Evolutionary conservation across 2,888 invertebrate species (phyloP).

Genomic region (Tenthredo scrophulariae): DNA sequence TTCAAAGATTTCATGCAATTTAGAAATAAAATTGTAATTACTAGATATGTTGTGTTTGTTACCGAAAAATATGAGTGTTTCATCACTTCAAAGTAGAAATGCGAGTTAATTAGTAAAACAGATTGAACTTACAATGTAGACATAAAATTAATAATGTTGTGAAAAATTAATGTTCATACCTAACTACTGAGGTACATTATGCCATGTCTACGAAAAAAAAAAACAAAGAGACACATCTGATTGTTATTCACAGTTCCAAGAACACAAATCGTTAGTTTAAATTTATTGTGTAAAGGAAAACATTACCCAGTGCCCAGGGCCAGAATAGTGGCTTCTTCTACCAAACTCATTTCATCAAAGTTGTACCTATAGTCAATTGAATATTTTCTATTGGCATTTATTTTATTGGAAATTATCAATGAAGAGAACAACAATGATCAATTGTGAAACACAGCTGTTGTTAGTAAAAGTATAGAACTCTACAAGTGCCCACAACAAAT

Average conservation of each 20-base stretch:
- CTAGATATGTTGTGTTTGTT: background rate
- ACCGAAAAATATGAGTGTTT: background rate
- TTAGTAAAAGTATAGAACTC: constrained; percentile 22
- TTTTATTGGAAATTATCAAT: constrained; percentile 15
- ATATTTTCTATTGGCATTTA: constrained; percentile 39
- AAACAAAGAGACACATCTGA: background rate
- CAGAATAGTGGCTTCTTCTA: constrained; percentile 76
- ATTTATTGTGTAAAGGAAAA: constrained; percentile 56
- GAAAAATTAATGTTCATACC: constrained; percentile 28
- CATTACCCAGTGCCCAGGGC: constrained; percentile 76
- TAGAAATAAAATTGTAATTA: background rate
- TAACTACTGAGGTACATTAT: constrained; percentile 25
- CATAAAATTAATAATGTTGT: constrained; percentile 21
- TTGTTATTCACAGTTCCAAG: constrained; percentile 31
- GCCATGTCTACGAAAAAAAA: constrained; percentile 23
- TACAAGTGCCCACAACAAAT: background rate
- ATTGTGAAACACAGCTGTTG: constrained; percentile 13
- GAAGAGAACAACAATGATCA: background rate
- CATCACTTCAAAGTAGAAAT: background rate
- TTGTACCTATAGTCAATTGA: constrained; percentile 68
- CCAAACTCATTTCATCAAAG: constrained; percentile 74
- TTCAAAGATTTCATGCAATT: constrained; percentile 27
- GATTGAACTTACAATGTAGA: background rate
- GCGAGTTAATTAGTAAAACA: constrained; percentile 2
- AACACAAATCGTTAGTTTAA: constrained; percentile 28